phyloP scores from a whole-genome alignment of 2,113 vertebrate genomes.

The Mastomys natalensis region DNA sequence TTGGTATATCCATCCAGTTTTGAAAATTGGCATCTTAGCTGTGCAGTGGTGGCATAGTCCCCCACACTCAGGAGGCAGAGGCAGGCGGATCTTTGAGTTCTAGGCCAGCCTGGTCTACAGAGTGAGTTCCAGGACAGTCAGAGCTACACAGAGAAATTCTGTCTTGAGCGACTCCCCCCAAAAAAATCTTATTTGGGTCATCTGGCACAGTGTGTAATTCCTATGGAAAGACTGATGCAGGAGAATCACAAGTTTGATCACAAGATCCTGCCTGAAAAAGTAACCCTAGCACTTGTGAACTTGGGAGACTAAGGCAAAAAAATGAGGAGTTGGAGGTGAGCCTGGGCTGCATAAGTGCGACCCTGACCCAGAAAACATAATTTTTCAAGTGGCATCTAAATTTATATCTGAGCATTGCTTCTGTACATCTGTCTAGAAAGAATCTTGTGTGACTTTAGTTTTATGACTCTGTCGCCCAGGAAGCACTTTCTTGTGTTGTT shows the following conservation, averaged over 20 bases:
- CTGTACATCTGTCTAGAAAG: neutral
- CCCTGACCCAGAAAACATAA: neutral
- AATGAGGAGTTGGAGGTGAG: neutral
- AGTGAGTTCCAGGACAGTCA: neutral
- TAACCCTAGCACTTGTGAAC: neutral
- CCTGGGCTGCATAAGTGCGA: neutral
- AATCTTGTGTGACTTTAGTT: neutral
- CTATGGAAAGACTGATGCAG: neutral
- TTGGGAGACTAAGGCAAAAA: neutral
- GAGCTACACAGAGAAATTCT: neutral
- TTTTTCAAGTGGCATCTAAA: neutral
- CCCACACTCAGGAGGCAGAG: neutral
- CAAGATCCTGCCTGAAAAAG: neutral
- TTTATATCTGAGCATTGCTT: neutral
- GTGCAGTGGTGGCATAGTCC: rapidly evolving
- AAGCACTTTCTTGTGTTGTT: neutral
- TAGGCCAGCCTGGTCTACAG: neutral
- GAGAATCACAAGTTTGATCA: neutral
- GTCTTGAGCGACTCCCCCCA: neutral
- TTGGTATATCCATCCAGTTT: neutral
- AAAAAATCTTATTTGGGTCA: neutral
- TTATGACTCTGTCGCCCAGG: neutral
- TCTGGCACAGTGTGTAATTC: neutral
- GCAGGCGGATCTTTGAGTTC: neutral
- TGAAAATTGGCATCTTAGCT: neutral